phyloP scores from a whole-genome alignment of 2,113 vertebrate genomes.

The Guaruba guarouba region DNA sequence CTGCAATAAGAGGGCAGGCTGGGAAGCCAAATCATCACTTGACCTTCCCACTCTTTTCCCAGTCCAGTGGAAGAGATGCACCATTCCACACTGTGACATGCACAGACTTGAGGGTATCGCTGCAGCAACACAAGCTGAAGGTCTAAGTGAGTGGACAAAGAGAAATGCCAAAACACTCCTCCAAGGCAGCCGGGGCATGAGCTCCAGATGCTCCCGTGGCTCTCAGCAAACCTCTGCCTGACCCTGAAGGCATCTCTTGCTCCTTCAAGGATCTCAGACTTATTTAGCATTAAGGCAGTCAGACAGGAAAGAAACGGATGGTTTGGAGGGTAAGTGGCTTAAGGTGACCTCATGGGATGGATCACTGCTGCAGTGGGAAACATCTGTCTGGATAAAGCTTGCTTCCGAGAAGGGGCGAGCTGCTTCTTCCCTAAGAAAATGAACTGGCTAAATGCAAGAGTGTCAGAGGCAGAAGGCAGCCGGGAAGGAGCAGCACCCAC shows the following conservation, averaged over 20 bases:
- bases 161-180: neutral
- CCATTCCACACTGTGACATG: rapidly evolving
- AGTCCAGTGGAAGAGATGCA: neutral
- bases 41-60: neutral
- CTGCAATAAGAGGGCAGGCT: neutral
- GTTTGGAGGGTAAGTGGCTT: neutral
- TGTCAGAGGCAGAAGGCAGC: neutral
- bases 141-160: rapidly evolving
- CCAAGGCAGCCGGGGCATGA: neutral
- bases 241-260: neutral
- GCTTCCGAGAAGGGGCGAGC: neutral
- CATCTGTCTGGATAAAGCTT: neutral
- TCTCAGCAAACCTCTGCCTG: neutral
- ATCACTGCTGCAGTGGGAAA: neutral
- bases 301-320: neutral
- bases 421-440: neutral
- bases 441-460: neutral
- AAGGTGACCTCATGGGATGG: neutral
- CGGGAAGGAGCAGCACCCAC: neutral
- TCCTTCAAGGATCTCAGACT: neutral
- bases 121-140: neutral
- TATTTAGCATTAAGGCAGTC: neutral
- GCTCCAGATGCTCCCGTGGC: neutral
- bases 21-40: neutral
- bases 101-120: neutral